Conservation (phyloP, 2,113 vertebrate species). For the Atlantisia rogersi region DNA sequence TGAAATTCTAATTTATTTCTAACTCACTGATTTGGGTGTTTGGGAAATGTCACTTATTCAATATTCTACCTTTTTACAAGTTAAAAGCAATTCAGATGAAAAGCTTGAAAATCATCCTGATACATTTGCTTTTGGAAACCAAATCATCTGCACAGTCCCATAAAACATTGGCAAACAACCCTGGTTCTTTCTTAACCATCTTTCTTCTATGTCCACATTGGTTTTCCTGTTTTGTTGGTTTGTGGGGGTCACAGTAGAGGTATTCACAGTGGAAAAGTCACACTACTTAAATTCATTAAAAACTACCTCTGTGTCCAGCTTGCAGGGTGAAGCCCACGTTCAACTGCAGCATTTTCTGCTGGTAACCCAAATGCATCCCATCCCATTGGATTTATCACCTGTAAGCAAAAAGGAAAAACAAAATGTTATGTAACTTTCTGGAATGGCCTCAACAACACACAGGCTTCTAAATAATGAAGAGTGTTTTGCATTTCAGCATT, state of each 20-base stretch:
- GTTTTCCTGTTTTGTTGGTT: neutral
- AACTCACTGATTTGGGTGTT: neutral
- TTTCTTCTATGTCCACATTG: neutral
- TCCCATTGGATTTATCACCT: constrained; percentile 98
- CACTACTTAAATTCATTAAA: neutral
- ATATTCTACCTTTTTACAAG: neutral
- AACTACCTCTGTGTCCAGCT: constrained; percentile 91
- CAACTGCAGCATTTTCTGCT: constrained; percentile 95
- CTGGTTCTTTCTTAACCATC: neutral
- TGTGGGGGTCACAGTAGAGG: neutral
- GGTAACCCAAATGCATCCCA: constrained; percentile 98
- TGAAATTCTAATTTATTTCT: constrained; percentile 8
- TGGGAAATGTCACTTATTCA: neutral
- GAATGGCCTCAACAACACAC: neutral
- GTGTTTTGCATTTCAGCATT: neutral
- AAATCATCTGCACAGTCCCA: neutral
- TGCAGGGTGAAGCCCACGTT: constrained; percentile 87
- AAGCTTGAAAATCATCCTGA: neutral
- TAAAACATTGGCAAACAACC: neutral
- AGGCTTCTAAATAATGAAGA: neutral
- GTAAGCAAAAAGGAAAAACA: neutral
- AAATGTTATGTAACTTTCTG: neutral
- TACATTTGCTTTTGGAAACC: neutral
- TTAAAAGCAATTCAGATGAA: neutral
- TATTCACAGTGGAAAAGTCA: neutral